Conservation (phyloP, 2,113 vertebrate species). For the Capreolus pygargus region DNA sequence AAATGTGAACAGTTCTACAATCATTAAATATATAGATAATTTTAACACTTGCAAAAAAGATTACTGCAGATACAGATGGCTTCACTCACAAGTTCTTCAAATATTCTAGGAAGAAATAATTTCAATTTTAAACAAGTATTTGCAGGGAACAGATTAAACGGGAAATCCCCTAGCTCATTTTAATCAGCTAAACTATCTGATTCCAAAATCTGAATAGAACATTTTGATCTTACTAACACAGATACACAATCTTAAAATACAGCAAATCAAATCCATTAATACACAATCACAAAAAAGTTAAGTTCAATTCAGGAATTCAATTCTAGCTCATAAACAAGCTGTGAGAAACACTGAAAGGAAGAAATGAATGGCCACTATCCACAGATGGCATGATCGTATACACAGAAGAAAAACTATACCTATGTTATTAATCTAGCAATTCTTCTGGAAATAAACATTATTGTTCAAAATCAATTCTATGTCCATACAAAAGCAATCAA, state of each 20-base stretch:
- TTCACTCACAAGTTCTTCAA: constrained; percentile 23
- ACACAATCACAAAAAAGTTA: background rate
- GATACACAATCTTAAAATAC: background rate
- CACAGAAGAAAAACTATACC: background rate
- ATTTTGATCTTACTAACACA: background rate
- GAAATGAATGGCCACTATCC: background rate
- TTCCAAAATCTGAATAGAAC: background rate
- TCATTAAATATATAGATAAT: background rate
- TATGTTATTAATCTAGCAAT: background rate
- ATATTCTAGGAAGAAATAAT: constrained; percentile 15
- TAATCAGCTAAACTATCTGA: background rate
- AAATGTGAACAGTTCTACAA: background rate
- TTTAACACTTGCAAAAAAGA: background rate
- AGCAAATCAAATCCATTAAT: background rate
- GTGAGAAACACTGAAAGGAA: background rate
- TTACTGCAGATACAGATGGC: background rate
- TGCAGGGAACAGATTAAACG: background rate
- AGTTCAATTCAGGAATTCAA: background rate
- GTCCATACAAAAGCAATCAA: background rate
- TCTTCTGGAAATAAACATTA: constrained; percentile 7
- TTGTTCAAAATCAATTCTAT: background rate
- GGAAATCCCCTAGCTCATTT: background rate
- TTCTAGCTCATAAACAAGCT: background rate
- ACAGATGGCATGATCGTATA: background rate
- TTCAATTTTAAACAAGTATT: background rate